Evolutionary conservation across 2,113 vertebrate species (phyloP), one percentile per base, ranked within the genome.

Genomic region (Neodontobutis hainanensis): DNA sequence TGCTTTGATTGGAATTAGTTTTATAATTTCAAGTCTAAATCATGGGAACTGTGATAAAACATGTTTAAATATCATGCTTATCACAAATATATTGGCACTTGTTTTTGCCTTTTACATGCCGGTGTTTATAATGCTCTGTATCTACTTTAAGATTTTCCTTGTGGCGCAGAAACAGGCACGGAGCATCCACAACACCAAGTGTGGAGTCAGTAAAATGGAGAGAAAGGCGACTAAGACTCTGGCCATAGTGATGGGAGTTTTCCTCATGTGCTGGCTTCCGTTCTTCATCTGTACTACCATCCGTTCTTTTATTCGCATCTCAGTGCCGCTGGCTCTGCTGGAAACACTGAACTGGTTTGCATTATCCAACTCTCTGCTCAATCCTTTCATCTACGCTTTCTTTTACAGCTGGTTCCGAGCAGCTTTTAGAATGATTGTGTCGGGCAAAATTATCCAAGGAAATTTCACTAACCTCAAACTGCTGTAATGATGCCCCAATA

Each of bases 1-100:
- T 66, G 91, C 87, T 47, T 34, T 90, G 67, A 92, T 34, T 9
- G 48, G 48, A 16, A 15, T 36, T 38, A 4, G 14, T 9, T 3
- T 62, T 0, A 15, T 35, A 32, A 34, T 44, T 49, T 16, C 15
- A 0, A n/a, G 38, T 3, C 11, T 57, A 5, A 43, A 43, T 9
- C 5, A 38, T 43, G 42, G 6, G 6, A 5, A 9, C 36, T 62
- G 68, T 40, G 9, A 38, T 1, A 27, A 46, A 16, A 38, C 4
- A 4, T 66, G 52, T 64, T 49, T 56, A 32, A 9, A 27, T 48
- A 12, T 57, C 12, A 10, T 35, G 32, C 0, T 63, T 0, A 5
- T 60, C 5, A 32, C 11, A 35, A 64, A 47, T 4, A 43, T 27
- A 14, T 2, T 65, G 1, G 55, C 16, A 4, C 16, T 34, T 0